Conservation (phyloP, 2,113 vertebrate species). For the Muntiacus reevesi region DNA sequence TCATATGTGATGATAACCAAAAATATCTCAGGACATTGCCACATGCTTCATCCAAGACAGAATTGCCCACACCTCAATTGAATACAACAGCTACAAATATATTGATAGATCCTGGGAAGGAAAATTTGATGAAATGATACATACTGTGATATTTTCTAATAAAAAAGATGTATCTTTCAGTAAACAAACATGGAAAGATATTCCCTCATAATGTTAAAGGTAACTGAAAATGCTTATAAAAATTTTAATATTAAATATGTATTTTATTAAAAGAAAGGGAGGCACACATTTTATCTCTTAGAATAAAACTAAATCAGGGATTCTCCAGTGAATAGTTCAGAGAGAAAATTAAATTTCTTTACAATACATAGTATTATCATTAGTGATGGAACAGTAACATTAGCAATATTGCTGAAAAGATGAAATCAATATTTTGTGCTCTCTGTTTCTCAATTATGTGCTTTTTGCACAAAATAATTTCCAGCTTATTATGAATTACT, state of each 20-base stretch:
- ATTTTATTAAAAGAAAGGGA: background rate
- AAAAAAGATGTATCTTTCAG: background rate
- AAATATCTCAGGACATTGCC: background rate
- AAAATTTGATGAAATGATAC: background rate
- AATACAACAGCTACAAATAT: background rate
- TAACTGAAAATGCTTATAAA: background rate
- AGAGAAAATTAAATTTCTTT: background rate
- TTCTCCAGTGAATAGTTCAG: background rate
- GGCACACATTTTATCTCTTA: background rate
- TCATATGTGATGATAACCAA: background rate
- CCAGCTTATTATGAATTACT: background rate
- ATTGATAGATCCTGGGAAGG: background rate
- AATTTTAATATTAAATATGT: background rate
- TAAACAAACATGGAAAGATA: background rate
- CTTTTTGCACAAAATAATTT: background rate
- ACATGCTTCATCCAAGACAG: background rate
- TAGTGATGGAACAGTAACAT: background rate
- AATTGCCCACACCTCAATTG: too few species aligned
- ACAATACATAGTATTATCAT: background rate
- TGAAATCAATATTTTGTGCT: background rate
- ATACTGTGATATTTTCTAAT: background rate
- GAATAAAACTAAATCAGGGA: background rate
- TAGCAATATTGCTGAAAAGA: background rate
- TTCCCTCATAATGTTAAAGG: background rate
- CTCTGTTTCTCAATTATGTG: background rate